phyloP scores from a whole-genome alignment of 92 coral and sea anemone genomes.

The Meandrina meandrites region DNA sequence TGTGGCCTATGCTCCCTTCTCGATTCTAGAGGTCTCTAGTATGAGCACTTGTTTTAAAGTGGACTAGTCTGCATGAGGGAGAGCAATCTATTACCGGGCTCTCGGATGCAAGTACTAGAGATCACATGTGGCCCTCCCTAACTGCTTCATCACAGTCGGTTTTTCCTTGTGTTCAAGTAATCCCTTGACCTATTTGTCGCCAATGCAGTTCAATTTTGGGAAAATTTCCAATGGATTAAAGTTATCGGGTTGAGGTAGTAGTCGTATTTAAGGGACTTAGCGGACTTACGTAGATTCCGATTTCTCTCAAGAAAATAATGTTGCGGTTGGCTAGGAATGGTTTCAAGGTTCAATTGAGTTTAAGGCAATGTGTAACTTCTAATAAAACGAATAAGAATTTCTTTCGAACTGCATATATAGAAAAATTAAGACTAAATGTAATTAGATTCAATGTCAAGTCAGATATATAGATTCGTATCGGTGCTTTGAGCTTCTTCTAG shows the following conservation, averaged over 20 bases:
- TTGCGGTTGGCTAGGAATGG: background rate
- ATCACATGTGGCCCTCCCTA: background rate
- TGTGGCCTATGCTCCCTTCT: background rate
- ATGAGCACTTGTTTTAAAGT: background rate
- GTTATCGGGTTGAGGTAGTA: background rate
- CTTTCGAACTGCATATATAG: no score
- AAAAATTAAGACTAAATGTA: background rate
- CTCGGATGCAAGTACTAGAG: background rate
- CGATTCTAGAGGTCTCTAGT: background rate
- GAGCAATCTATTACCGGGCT: background rate
- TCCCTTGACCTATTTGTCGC: background rate
- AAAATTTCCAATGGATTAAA: background rate
- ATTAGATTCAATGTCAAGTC: background rate
- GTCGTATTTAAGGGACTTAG: background rate
- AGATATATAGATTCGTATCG: background rate
- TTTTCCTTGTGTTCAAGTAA: background rate
- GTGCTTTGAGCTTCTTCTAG: background rate
- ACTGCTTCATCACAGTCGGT: background rate
- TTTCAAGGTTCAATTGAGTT: background rate
- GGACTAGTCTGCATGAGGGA: background rate
- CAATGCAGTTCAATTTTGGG: background rate
- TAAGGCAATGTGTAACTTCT: background rate
- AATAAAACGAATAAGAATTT: background rate
- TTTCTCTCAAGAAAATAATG: background rate
- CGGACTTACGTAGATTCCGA: background rate